phyloP scores from a whole-genome alignment of 1,140 invertebrate species.

The Pinna nobilis region DNA sequence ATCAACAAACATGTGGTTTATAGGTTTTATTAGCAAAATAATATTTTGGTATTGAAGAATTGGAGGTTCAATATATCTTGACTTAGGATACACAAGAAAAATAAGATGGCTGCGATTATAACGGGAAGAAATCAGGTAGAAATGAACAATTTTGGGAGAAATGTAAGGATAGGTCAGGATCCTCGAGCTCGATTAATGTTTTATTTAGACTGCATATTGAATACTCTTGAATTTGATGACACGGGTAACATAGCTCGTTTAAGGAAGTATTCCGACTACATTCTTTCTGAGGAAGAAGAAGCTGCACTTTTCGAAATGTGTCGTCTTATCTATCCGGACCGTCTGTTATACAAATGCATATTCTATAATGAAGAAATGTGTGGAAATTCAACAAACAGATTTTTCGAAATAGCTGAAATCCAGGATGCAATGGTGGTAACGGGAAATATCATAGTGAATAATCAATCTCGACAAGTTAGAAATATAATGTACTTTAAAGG shows the following conservation, averaged over 20 bases:
- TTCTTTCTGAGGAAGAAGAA: background rate
- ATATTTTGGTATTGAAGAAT: too few species aligned
- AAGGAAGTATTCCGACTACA: background rate
- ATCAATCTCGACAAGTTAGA: constrained; percentile 11
- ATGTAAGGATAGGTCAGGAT: too few species aligned
- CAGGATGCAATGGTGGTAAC: background rate
- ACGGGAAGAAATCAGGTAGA: too few species aligned
- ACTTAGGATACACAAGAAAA: too few species aligned
- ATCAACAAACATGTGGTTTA: too few species aligned
- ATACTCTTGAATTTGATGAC: background rate
- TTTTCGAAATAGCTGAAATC: constrained; percentile 7
- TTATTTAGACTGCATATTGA: constrained; percentile 23
- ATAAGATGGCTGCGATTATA: too few species aligned
- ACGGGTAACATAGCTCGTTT: background rate
- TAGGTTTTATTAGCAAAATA: too few species aligned
- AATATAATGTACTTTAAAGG: constrained; percentile 16
- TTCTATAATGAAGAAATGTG: constrained; percentile 19
- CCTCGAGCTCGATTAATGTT: constrained; percentile 24
- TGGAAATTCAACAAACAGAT: constrained; percentile 11
- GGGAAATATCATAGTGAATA: background rate
- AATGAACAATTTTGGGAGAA: too few species aligned
- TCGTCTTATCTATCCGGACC: constrained; percentile 1
- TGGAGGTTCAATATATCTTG: too few species aligned
- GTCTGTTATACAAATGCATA: constrained; percentile 7
- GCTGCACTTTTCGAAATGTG: constrained; percentile 9